Evolutionary conservation across 1,140 invertebrate species (phyloP), one percentile per base, ranked within the genome.

Genomic region (Batillaria attramentaria): DNA sequence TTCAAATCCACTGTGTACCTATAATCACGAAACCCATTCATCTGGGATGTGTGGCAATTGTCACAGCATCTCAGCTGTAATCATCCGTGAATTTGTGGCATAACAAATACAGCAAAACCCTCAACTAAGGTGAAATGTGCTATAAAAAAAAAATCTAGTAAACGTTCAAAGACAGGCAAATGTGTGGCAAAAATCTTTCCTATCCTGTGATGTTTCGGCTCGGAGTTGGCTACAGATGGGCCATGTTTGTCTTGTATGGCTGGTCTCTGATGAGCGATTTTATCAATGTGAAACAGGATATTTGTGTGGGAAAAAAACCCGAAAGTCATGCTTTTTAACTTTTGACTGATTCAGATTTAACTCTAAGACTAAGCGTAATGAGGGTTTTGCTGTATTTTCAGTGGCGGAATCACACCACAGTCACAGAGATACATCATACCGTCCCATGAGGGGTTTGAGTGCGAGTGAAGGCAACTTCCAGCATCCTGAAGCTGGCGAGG

Each of bases 361-460:
- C 50, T 39, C 43, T 8, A 65, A 28, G 39, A 57, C 54, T 35
- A 75, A 57, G 62, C 35, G 20, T 75, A 75, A 75, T 35, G 73
- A 75, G 73, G 73, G 73, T 75, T 75, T 75, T 75, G 73, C 73
- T 75, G 73, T 75, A 65, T 75, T 75, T 75, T 75, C 73, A 75
- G 73, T 75, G 73, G 31, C 73, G 24, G 73, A 70, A 42, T 33
- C 37, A 4, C 68, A 75, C 62, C 37, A 50, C 35, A 10, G 73
- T 75, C 46, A 75, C 54, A 65, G 73, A 31, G 57, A 62, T 1
- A 28, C 57, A 28, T 62, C 57, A 24, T 62, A 62, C 57, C 57
- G 33, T 62, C 57, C 57, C n/a, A 28, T 62, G 57, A 62, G 57
- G 33, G 57, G 57, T 62, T 24, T 62, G 33, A 31, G 57, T 62